These are phyloP conservation scores for Glomeris maerens DNA, from an alignment of 1,140 invertebrate genomes.

Conservation along the genomic window DNA sequence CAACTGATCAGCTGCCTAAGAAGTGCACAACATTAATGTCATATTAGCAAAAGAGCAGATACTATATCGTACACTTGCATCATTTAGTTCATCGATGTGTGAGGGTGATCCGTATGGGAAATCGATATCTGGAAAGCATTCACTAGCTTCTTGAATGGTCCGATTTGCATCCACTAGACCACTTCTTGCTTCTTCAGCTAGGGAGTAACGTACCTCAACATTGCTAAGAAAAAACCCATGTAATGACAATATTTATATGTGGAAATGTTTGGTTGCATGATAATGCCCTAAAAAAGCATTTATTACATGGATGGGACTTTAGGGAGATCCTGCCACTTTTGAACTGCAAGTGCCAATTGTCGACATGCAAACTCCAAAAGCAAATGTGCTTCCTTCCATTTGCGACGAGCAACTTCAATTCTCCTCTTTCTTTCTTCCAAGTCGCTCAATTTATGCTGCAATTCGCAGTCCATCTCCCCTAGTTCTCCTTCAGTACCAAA, in stretches of 20 bases:
- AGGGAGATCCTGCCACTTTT: conserved; percentile 34
- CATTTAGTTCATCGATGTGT: no score
- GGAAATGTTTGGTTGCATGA: neutral
- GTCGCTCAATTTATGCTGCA: neutral
- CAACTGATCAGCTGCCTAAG: no score
- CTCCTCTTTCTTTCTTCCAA: neutral
- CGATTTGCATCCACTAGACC: no score
- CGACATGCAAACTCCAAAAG: conserved; percentile 36
- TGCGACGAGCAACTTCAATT: conserved; percentile 1
- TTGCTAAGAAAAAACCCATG: conserved; percentile 4
- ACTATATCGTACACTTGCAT: no score
- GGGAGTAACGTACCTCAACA: conserved; percentile 8
- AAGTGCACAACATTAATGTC: no score
- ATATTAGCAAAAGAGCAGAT: no score
- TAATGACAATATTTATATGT: neutral
- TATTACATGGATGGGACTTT: conserved; percentile 28
- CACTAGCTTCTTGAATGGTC: no score
- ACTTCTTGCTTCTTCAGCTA: neutral
- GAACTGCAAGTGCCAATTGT: conserved; percentile 34
- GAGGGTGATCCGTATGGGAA: no score
- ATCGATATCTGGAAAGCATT: no score
- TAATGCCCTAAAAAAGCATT: neutral
- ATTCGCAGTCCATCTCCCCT: neutral
- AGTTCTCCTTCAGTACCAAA: neutral
- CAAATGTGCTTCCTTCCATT: conserved; percentile 37